These are phyloP conservation scores for Rotaria magnacalcarata DNA, from an alignment of 2,888 invertebrate species.

Conservation along the genomic window DNA sequence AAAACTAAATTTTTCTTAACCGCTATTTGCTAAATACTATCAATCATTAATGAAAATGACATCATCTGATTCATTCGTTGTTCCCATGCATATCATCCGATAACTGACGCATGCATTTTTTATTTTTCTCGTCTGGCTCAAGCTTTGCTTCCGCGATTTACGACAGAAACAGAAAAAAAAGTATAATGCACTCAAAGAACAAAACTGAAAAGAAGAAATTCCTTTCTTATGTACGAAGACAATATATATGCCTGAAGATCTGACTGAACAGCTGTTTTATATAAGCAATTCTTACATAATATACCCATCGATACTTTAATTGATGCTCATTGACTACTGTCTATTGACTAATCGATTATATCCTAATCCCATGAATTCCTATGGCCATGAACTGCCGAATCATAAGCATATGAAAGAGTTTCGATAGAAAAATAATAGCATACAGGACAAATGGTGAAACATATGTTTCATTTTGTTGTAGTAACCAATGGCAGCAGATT, in stretches of 20 bases:
- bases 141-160: no score
- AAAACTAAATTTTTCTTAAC: no score
- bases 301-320: not conserved
- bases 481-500: not conserved
- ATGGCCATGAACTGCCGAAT: not conserved
- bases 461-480: not conserved
- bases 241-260: no score
- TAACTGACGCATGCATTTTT: not conserved
- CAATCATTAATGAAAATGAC: not conserved
- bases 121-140: not conserved
- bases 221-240: not conserved
- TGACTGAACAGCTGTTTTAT: not conserved
- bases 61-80: not conserved
- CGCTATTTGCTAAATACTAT: not conserved
- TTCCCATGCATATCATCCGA: not conserved
- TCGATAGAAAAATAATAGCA: not conserved
- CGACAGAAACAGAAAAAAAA: no score
- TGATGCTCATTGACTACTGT: not conserved
- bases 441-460: not conserved
- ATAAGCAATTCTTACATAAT: not conserved
- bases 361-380: not conserved
- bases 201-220: no score
- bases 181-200: no score
- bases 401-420: not conserved
- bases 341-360: not conserved